phyloP scores from a whole-genome alignment of 2,797 vertebrate genomes.

The Linurgus olivaceus region DNA sequence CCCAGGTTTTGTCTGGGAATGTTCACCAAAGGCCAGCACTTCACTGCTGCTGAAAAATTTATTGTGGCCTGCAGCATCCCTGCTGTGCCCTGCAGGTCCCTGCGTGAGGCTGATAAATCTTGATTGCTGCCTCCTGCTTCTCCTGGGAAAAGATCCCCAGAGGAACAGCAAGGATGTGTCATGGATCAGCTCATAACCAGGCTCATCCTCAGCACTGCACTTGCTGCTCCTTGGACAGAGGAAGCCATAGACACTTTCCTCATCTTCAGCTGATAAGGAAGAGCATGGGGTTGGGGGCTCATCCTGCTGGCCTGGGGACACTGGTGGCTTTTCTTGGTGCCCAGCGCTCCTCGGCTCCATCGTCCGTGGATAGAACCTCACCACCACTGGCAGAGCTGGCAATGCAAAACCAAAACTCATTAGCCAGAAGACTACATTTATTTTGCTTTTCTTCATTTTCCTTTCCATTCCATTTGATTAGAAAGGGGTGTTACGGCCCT shows the following conservation, averaged over 20 bases:
- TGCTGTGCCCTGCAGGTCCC: background rate
- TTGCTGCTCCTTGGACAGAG: background rate
- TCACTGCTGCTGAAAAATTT: background rate
- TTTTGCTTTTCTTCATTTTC: background rate
- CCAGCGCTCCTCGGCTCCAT: background rate
- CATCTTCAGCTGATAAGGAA: background rate
- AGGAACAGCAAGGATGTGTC: background rate
- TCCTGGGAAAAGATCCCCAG: background rate
- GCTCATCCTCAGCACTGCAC: background rate
- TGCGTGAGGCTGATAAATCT: background rate
- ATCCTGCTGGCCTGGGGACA: background rate
- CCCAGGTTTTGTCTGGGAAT: background rate
- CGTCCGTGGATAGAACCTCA: accelerated
- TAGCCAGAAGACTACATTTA: background rate
- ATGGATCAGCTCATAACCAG: background rate
- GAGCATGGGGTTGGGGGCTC: accelerated
- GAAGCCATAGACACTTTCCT: background rate
- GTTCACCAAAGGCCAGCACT: background rate
- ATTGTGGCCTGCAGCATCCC: background rate
- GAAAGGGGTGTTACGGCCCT: background rate
- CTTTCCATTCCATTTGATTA: background rate
- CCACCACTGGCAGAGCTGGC: background rate
- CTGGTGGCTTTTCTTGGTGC: background rate
- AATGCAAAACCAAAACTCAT: background rate
- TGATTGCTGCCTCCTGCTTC: background rate